Percentiles rank a stretch among this genome's conserved stretches.
Evolutionary conservation across 2,113 vertebrate genomes (phyloP).

Genomic region (Ammodytes dubius): DNA sequence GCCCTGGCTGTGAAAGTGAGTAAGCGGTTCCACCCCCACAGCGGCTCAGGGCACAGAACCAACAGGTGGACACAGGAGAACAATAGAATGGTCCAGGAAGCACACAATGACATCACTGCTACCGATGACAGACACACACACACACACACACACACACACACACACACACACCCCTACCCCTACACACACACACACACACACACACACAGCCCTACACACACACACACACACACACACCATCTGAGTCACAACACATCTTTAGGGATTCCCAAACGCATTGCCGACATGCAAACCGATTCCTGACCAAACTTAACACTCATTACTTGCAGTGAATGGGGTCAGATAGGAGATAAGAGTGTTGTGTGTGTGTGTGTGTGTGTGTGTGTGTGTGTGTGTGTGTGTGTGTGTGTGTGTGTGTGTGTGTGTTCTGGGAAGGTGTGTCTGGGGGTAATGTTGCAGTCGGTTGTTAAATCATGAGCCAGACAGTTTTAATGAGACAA

Average conservation of each 20-base stretch:
- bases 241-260: constrained; percentile 36
- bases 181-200: not conserved
- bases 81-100: constrained; percentile 47
- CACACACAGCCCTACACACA: constrained; percentile 5
- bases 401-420: constrained; percentile 10
- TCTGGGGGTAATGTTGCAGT: constrained; percentile 60
- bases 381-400: constrained; percentile 16
- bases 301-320: not conserved
- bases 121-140: constrained; percentile 14
- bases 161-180: not conserved
- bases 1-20: constrained; percentile 68
- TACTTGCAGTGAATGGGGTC: constrained; percentile 10
- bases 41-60: constrained; percentile 28
- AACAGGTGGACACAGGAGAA: constrained; percentile 69
- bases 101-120: constrained; percentile 54
- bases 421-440: constrained; percentile 46
- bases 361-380: constrained; percentile 20
- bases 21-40: constrained; percentile 40
- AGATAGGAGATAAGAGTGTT: constrained; percentile 11
- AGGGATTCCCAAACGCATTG: constrained; percentile 9
- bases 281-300: not conserved
- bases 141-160: constrained; percentile 8
- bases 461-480: constrained; percentile 61
- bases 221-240: not conserved
- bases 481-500: constrained; percentile 45